Evolutionary conservation across 1,140 invertebrate genomes (phyloP).

Genomic region (Cecropterus lyciades): DNA sequence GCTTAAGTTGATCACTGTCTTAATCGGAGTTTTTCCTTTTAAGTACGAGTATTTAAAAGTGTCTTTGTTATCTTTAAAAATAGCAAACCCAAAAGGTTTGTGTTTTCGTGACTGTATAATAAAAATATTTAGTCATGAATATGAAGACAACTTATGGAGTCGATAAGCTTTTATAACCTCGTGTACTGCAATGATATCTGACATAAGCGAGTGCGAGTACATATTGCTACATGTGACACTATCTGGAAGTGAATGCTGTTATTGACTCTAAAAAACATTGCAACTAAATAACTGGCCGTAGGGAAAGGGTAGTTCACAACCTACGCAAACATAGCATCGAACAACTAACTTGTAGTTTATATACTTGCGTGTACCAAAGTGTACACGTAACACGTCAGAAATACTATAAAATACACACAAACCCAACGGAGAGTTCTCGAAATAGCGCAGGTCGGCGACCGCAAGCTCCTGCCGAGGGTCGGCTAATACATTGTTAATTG

Average conservation of each 20-base stretch:
- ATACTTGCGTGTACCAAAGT: not conserved
- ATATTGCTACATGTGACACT: too few relatives aligned
- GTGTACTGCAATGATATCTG: too few relatives aligned
- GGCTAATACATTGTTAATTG: slow-evolving; percentile 22
- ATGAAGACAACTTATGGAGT: too few relatives aligned
- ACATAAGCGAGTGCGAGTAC: too few relatives aligned
- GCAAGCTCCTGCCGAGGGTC: slow-evolving; percentile 8
- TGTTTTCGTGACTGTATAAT: too few relatives aligned
- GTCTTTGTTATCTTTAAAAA: not conserved
- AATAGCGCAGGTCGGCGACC: slow-evolving; percentile 30
- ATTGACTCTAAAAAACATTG: too few relatives aligned
- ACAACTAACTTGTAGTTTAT: not conserved
- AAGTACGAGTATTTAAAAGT: not conserved
- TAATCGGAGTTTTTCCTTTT: too few relatives aligned
- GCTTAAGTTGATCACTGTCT: not conserved
- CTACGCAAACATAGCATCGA: not conserved
- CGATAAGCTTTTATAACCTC: too few relatives aligned
- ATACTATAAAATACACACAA: slow-evolving; percentile 4
- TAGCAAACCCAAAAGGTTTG: too few relatives aligned
- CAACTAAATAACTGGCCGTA: not conserved
- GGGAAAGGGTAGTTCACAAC: not conserved
- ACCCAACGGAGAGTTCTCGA: slow-evolving; percentile 1
- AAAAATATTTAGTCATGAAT: too few relatives aligned
- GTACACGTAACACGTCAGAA: not conserved
- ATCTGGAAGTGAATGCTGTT: too few relatives aligned